Percentiles rank a stretch among this genome's conserved stretches.
These are phyloP conservation scores for Anolis carolinensis DNA, from an alignment of 2,113 vertebrate genomes.

Conservation along the genomic window DNA sequence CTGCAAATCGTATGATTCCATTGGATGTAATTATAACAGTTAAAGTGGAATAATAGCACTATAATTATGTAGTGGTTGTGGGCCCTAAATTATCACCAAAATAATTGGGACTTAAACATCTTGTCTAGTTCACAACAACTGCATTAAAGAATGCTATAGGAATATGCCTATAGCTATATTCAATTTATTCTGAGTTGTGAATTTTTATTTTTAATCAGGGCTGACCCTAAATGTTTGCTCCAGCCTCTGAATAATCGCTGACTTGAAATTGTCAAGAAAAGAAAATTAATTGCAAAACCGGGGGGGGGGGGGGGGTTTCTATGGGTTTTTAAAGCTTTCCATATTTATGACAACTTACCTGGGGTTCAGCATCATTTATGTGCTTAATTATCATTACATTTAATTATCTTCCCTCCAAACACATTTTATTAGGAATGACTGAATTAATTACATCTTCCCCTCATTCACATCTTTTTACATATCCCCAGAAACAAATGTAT, in stretches of 20 bases:
- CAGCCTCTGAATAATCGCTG: background rate
- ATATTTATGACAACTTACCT: conserved; percentile 44
- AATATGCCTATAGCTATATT: background rate
- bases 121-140: background rate
- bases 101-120: background rate
- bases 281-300: background rate
- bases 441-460: conserved; percentile 30
- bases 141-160: background rate
- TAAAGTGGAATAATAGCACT: too few species aligned
- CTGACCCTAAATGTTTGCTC: accelerated
- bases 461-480: conserved; percentile 52
- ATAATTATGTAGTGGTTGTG: too few species aligned
- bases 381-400: conserved; percentile 55
- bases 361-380: conserved; percentile 49
- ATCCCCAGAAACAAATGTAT: conserved; percentile 32
- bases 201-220: background rate
- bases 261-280: conserved; percentile 11
- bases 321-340: conserved; percentile 25
- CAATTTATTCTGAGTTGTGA: conserved; percentile 9
- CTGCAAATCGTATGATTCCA: too few species aligned
- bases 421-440: conserved; percentile 46
- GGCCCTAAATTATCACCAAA: too few species aligned
- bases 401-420: conserved; percentile 64
- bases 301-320: background rate
- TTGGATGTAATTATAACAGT: too few species aligned